phyloP scores from a whole-genome alignment of 2,113 vertebrate genomes.

The Haemorhous mexicanus region DNA sequence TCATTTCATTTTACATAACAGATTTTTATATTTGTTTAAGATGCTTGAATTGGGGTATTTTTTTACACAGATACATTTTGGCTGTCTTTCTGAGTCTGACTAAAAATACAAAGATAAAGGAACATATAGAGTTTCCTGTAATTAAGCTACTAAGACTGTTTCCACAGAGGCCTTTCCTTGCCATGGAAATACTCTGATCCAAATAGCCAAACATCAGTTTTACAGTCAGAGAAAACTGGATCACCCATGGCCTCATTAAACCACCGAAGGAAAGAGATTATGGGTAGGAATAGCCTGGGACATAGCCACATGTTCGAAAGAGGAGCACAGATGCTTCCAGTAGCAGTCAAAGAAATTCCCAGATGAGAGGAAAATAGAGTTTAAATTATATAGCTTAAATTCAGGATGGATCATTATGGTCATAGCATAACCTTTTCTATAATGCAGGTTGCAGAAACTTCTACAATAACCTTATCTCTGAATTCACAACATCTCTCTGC shows the following conservation, averaged over 20 bases:
- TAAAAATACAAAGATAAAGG: neutral
- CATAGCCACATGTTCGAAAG: rapidly evolving
- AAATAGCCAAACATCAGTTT: neutral
- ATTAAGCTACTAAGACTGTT: neutral
- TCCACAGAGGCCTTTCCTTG: neutral
- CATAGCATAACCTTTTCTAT: neutral
- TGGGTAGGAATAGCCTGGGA: neutral
- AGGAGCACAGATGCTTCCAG: neutral
- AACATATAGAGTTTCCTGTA: neutral
- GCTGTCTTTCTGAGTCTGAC: neutral
- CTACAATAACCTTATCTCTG: neutral
- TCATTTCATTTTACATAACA: neutral
- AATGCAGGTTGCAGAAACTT: neutral
- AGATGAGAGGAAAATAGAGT: neutral
- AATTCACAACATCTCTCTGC: neutral
- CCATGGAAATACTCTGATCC: neutral
- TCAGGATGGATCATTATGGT: neutral
- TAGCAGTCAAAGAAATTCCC: neutral
- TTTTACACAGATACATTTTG: neutral
- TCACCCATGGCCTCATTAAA: neutral
- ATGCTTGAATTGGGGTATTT: neutral
- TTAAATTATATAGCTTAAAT: neutral
- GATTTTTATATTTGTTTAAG: neutral
- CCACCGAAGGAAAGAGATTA: neutral
- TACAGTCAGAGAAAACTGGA: neutral